A percentile compares a stretch with the other conserved stretches of the same genome.
phyloP scores from a whole-genome alignment of 1,140 invertebrate species.

The Macrostomum lignano region DNA sequence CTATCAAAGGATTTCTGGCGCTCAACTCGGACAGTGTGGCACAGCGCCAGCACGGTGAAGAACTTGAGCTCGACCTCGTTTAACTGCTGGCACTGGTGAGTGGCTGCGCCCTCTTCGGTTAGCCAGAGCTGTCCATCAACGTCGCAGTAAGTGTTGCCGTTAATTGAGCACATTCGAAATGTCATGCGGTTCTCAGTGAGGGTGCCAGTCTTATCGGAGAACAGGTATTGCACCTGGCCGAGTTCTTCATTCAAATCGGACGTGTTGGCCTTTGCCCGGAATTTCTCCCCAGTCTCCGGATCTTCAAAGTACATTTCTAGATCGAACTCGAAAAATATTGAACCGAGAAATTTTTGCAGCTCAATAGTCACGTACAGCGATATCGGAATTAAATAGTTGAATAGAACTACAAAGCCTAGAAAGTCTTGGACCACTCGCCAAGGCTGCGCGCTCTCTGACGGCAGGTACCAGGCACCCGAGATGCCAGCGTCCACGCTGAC shows the following conservation, averaged over 20 bases:
- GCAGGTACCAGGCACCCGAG: not conserved
- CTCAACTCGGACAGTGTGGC: conserved; percentile 4
- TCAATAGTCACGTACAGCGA: conserved; percentile 40
- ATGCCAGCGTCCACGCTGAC: not conserved
- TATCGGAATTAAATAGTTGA: conserved; percentile 41
- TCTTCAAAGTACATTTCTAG: conserved; percentile 39
- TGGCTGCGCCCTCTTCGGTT: not conserved
- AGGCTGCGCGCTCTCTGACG: not conserved
- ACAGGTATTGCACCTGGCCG: conserved; percentile 51
- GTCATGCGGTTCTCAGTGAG: conserved; percentile 91
- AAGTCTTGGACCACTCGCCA: conserved; percentile 10
- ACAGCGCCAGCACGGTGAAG: conserved; percentile 1
- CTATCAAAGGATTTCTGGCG: too few species aligned
- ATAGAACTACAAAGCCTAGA: conserved; percentile 34
- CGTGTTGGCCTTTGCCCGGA: conserved; percentile 58
- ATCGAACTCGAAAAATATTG: conserved; percentile 37
- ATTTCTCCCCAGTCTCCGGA: conserved; percentile 44
- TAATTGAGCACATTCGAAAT: conserved; percentile 44
- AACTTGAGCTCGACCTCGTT: conserved; percentile 1
- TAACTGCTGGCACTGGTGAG: not conserved
- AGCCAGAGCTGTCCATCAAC: conserved; percentile 10
- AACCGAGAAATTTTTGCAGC: conserved; percentile 38
- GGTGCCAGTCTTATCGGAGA: conserved; percentile 78
- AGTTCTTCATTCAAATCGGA: conserved; percentile 26
- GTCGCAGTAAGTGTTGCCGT: conserved; percentile 22